Conservation (phyloP, 2,888 invertebrate species). For the Quadroppia sp. region DNA sequence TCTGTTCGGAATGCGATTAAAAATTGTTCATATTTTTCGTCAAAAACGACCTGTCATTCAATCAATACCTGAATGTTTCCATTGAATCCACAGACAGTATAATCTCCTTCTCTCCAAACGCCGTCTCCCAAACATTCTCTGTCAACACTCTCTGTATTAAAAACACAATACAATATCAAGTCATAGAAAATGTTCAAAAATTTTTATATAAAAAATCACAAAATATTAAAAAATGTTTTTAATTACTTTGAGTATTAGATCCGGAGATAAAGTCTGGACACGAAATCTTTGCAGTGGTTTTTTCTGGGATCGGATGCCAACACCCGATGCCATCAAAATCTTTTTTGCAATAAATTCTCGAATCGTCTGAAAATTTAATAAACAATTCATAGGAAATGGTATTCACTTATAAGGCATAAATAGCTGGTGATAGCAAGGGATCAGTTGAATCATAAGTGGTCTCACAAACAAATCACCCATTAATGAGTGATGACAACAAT, state of each 20-base stretch:
- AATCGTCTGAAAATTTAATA: constrained; percentile 3
- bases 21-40: no score
- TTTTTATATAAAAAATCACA: neutral
- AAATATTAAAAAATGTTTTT: neutral
- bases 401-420: no score
- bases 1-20: no score
- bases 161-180: neutral
- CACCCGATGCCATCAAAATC: constrained; percentile 56
- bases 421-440: no score
- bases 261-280: constrained; percentile 59
- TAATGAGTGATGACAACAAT: no score
- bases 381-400: neutral
- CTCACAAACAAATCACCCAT: no score
- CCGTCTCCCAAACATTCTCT: constrained; percentile 44
- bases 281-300: constrained; percentile 55
- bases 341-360: constrained; percentile 38
- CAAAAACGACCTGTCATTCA: no score
- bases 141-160: constrained; percentile 39
- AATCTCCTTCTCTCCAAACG: constrained; percentile 45
- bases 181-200: neutral
- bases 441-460: no score
- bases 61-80: constrained; percentile 9
- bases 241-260: neutral
- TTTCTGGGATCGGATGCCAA: constrained; percentile 55
- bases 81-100: constrained; percentile 41